Conservation (phyloP, 2,113 vertebrate genomes). For the Catharus minimus region DNA sequence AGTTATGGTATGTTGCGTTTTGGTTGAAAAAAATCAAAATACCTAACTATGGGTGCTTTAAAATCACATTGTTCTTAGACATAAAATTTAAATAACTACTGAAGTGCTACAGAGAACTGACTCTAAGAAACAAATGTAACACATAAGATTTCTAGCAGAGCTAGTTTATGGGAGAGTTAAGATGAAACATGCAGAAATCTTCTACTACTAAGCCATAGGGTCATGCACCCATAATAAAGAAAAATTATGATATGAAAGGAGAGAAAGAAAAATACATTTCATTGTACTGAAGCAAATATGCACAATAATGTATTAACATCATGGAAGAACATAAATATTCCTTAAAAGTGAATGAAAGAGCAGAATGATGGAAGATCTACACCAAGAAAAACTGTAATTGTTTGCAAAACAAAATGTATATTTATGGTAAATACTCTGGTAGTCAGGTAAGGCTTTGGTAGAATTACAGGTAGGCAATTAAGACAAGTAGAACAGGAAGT, state of each 20-base stretch:
- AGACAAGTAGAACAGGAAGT: slow-evolving; percentile 54
- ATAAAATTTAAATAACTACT: not conserved
- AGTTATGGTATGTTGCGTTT: not conserved
- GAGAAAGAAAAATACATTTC: not conserved
- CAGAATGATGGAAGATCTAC: not conserved
- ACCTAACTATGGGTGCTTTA: not conserved
- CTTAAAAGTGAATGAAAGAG: not conserved
- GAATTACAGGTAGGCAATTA: not conserved
- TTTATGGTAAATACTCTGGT: not conserved
- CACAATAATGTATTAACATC: not conserved
- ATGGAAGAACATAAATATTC: not conserved
- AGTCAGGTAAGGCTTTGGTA: not conserved
- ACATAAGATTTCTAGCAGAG: not conserved
- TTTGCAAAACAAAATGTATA: not conserved
- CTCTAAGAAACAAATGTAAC: not conserved
- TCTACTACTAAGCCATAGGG: not conserved
- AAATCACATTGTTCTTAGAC: not conserved
- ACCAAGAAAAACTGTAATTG: not conserved
- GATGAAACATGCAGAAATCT: not conserved
- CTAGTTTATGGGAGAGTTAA: not conserved
- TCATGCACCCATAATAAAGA: not conserved
- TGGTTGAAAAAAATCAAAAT: not conserved
- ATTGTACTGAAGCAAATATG: not conserved
- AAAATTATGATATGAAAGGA: not conserved
- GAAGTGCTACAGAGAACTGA: not conserved